Evolutionary conservation across 2,888 invertebrate genomes (phyloP), one percentile per base, ranked within the genome.

Genomic region (Limnephilus rhombicus): DNA sequence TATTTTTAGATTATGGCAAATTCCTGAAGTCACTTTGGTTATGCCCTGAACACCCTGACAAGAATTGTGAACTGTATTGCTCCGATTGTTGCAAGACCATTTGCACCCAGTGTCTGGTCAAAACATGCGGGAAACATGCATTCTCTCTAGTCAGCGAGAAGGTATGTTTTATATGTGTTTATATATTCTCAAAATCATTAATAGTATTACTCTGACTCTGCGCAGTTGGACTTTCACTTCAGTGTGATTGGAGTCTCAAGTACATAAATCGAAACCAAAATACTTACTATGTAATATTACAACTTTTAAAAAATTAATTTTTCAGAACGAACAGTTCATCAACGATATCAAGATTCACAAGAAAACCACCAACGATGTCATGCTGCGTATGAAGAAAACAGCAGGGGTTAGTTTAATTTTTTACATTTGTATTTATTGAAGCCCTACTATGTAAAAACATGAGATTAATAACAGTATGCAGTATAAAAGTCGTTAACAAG

Each of bases 51-150:
- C 96, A 96, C 92, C 95, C 94, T 88, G 95, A 94, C 7, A 96
- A 96, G 92, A 87, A 94, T 3, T 93, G 96, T 86, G 95, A 95
- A 53, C 96, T 96, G 93, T 96, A 95, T 94, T 96, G 96, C 94
- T 95, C 95, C 83, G 95, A 95, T 92, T 96, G 96, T 93, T 93
- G 93, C 3, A 96, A 95, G 92, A 92, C 95, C 11, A 94, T 95
- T 87, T 96, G 96, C 93, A 95, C 96, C 95, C 95, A 96, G 92
- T 96, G 96, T 93, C 94, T 96, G 94, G 95, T 95, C 2, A 95
- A 95, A 87, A 95, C 95, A 2, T 96, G 96, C 94, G 96, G 96
- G 93, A 95, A 95, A 90, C 96, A 96, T 94, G 94, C 95, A 94
- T 94, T 95, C 45, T 95, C 94, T 5, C 94, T 96, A n/a, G 94